These are phyloP conservation scores for Callyntrura guangdongensis DNA, from an alignment of 2,888 invertebrate species.

Conservation along the genomic window DNA sequence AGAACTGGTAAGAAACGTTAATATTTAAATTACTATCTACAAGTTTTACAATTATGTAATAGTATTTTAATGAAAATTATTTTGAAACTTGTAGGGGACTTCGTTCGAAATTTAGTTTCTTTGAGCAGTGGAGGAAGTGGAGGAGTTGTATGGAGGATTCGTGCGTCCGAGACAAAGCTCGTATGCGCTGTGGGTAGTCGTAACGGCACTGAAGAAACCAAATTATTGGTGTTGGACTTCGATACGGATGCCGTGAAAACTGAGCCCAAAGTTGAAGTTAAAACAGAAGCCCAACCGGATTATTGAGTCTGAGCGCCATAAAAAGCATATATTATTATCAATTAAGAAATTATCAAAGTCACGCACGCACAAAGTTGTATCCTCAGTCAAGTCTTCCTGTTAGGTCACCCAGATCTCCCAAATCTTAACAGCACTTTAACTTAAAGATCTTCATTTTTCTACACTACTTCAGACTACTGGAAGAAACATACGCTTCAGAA, in stretches of 20 bases:
- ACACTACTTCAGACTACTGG: slow-evolving; percentile 32
- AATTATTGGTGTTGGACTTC: slow-evolving; percentile 98
- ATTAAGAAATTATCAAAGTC: slow-evolving; percentile 56
- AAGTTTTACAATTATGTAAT: neutral
- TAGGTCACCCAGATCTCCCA: slow-evolving; percentile 74
- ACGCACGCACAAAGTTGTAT: slow-evolving; percentile 70
- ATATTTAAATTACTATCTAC: neutral
- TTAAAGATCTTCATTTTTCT: slow-evolving; percentile 67
- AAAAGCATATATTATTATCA: slow-evolving; percentile 40
- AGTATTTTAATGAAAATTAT: neutral
- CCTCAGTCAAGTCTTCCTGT: slow-evolving; percentile 75
- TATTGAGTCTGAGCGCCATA: slow-evolving; percentile 68
- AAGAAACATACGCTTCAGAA: slow-evolving; percentile 74
- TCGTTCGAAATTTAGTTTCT: slow-evolving; percentile 97
- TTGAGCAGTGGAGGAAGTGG: slow-evolving; percentile 98
- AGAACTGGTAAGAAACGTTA: slow-evolving; percentile 90
- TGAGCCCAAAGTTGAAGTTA: slow-evolving; percentile 63
- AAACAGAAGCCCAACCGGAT: slow-evolving; percentile 55
- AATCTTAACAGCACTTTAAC: slow-evolving; percentile 31
- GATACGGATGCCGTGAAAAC: slow-evolving; percentile 89
- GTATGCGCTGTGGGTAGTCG: slow-evolving; percentile 99
- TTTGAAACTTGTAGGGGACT: slow-evolving; percentile 89
- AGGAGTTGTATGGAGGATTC: slow-evolving; percentile 99
- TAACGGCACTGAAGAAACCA: slow-evolving; percentile 99
- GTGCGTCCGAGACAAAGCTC: slow-evolving; percentile 97